Conservation (phyloP, 2,113 vertebrate species). For the Speoplatyrhinus poulsoni region DNA sequence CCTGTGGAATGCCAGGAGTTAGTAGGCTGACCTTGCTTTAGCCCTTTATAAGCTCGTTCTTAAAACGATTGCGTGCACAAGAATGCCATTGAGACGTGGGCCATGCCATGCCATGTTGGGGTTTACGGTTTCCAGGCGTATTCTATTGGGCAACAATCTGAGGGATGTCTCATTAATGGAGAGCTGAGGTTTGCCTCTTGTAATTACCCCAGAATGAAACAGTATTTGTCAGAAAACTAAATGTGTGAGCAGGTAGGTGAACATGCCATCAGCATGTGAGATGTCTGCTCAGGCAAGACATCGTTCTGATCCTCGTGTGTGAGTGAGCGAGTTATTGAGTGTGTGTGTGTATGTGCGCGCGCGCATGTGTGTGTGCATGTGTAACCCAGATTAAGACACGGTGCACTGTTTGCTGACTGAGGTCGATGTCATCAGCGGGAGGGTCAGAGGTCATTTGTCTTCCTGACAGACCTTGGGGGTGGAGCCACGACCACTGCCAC, state of each 20-base stretch:
- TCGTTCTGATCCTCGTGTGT: background rate
- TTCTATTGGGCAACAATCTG: background rate
- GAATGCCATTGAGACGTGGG: constrained; percentile 40
- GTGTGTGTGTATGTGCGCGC: constrained; percentile 2
- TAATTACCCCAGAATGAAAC: background rate
- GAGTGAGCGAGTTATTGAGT: background rate
- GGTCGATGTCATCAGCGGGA: constrained; percentile 57
- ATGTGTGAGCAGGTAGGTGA: constrained; percentile 20
- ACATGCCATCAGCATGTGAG: constrained; percentile 24
- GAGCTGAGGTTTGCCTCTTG: background rate
- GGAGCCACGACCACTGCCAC: constrained; percentile 48
- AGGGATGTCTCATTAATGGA: background rate
- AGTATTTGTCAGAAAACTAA: constrained; percentile 11
- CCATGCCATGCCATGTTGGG: constrained; percentile 16
- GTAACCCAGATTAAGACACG: constrained; percentile 54
- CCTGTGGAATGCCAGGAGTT: constrained; percentile 51
- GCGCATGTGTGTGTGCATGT: constrained; percentile 18
- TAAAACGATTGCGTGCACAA: constrained; percentile 34
- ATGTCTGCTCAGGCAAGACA: no score
- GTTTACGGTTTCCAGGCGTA: constrained; percentile 16
- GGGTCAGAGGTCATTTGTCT: constrained; percentile 70
- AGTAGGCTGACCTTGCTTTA: constrained; percentile 32
- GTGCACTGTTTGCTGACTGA: constrained; percentile 29
- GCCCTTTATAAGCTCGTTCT: constrained; percentile 39
- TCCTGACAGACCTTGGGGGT: constrained; percentile 64